A percentile compares a stretch with the other conserved stretches of the same genome.
Evolutionary conservation across 2,113 vertebrate species (phyloP).

Genomic region (Lucifuga dentata): DNA sequence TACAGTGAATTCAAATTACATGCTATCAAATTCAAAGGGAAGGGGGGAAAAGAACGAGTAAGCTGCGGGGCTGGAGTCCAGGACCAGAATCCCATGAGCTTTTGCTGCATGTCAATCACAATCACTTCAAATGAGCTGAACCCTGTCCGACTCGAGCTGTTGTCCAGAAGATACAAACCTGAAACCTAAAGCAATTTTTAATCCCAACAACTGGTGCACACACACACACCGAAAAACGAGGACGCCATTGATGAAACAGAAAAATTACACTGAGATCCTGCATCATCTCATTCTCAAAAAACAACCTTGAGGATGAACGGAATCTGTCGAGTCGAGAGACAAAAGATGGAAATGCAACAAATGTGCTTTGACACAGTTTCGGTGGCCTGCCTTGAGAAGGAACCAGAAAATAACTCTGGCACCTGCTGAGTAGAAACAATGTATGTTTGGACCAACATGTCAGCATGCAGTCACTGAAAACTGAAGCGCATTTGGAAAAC

Average conservation of each 20-base stretch:
- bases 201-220: background rate
- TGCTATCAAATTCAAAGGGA: slow-evolving; percentile 78
- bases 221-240: slow-evolving; percentile 26
- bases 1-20: slow-evolving; percentile 77
- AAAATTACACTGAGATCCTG: slow-evolving; percentile 5
- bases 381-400: slow-evolving; percentile 48
- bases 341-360: slow-evolving; percentile 39
- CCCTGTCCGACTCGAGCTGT: slow-evolving; percentile 35
- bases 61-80: slow-evolving; percentile 43
- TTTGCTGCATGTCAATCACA: slow-evolving; percentile 65
- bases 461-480: slow-evolving; percentile 44
- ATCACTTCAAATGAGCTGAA: slow-evolving; percentile 49
- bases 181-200: slow-evolving; percentile 29
- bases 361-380: slow-evolving; percentile 56
- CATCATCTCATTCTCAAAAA: slow-evolving; percentile 12
- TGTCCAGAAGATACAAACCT: slow-evolving; percentile 57
- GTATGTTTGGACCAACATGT: slow-evolving; percentile 55
- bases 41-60: slow-evolving; percentile 31
- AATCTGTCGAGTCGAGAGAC: slow-evolving; percentile 36
- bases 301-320: slow-evolving; percentile 41
- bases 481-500: slow-evolving; percentile 44
- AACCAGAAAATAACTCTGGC: slow-evolving; percentile 61
- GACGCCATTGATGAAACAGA: slow-evolving; percentile 29
- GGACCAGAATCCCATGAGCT: slow-evolving; percentile 49
- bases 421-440: slow-evolving; percentile 70